These are phyloP conservation scores for Nylanderia fulva DNA, from an alignment of 1,140 invertebrate genomes.

Conservation along the genomic window DNA sequence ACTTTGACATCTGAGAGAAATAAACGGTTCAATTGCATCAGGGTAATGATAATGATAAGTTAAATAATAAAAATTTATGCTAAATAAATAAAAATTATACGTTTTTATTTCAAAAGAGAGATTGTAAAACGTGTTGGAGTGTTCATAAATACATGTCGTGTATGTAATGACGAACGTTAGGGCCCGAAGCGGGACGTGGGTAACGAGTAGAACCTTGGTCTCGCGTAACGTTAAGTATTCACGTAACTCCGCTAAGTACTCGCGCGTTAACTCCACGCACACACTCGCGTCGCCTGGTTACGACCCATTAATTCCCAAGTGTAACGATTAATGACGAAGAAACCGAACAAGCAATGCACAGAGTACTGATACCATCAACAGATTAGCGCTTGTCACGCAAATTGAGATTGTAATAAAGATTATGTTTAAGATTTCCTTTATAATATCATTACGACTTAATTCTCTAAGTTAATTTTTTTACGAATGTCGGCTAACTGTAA, in stretches of 20 bases:
- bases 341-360: not conserved
- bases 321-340: constrained; percentile 3
- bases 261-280: constrained; percentile 28
- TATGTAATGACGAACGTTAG: constrained; percentile 50
- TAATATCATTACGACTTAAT: not conserved
- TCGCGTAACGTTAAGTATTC: constrained; percentile 68
- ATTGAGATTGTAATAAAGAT: constrained; percentile 27
- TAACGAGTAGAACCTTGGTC: constrained; percentile 72
- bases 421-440: not conserved
- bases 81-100: not conserved
- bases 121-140: not conserved
- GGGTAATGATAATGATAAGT: not conserved
- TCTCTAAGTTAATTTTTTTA: not conserved
- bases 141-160: not conserved
- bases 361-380: not conserved
- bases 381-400: constrained; percentile 6
- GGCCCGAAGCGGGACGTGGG: constrained; percentile 63
- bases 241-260: constrained; percentile 61
- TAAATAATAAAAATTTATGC: not conserved
- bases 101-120: not conserved
- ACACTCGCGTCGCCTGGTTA: constrained; percentile 48
- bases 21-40: not conserved
- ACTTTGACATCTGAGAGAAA: not conserved
- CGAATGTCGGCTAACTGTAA: not conserved
- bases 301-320: constrained; percentile 57